phyloP scores from a whole-genome alignment of 1,140 invertebrate species.

The Subanguina moxae region DNA sequence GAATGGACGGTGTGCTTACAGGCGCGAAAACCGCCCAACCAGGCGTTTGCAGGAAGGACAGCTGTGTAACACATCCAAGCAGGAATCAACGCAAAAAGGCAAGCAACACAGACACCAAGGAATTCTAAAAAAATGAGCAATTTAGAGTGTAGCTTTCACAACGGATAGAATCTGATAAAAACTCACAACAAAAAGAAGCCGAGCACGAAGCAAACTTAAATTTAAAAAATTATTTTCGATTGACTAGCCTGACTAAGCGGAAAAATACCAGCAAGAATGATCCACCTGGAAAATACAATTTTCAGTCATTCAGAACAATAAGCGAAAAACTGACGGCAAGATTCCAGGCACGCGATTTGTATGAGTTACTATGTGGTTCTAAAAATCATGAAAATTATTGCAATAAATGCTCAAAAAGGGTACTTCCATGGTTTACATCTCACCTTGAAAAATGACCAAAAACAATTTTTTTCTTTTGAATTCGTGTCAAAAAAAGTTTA shows the following conservation, averaged over 20 bases:
- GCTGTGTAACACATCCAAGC: slow-evolving; percentile 52
- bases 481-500: too few species aligned
- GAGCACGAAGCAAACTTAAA: slow-evolving; percentile 49
- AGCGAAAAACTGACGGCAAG: slow-evolving; percentile 29
- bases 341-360: slow-evolving; percentile 39
- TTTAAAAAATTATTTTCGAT: not conserved
- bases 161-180: too few species aligned
- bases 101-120: slow-evolving; percentile 52
- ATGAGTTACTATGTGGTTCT: slow-evolving; percentile 51
- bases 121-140: too few species aligned
- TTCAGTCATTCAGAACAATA: too few species aligned
- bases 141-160: too few species aligned
- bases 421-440: not conserved
- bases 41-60: slow-evolving; percentile 54
- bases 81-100: slow-evolving; percentile 53
- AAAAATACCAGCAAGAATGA: too few species aligned
- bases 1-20: slow-evolving; percentile 14
- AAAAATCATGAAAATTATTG: slow-evolving; percentile 10
- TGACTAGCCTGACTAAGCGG: too few species aligned
- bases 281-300: too few species aligned
- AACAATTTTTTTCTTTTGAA: too few species aligned
- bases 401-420: slow-evolving; percentile 7
- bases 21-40: slow-evolving; percentile 48
- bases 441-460: too few species aligned
- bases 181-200: slow-evolving; percentile 49